Base-by-base conservation (phyloP, 2,888 invertebrate species). In the Eledona agricola region DNA sequence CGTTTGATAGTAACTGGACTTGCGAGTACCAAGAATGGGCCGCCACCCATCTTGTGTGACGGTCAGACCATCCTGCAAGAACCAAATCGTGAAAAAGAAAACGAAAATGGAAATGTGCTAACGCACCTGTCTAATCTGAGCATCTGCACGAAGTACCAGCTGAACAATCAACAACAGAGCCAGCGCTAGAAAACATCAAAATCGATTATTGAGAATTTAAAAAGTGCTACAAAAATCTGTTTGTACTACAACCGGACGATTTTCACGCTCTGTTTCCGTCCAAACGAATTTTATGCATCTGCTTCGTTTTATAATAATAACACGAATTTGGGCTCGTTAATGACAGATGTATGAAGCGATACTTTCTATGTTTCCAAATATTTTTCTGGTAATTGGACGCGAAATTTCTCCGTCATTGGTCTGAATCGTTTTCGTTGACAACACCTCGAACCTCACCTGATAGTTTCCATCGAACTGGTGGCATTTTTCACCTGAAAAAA, bases 21-120 rank as follows among this genome's bases (percentile, higher is more conserved):
- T 38, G 2, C 32, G 38, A 22, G 63, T 64, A 6, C 82, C 80
- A 5, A 84, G 68, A 11, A 84, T 83, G 22, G 84, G 84, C 57
- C 83, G 74, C 84, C 84, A 84, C 26, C 84, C 84, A 62, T 83
- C 80, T 66, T 83, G 81, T 29, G 81, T 79, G 64, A 79, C 72
- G 57, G 81, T 78, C 58, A 80, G 64, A 1, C 69, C 58, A 31
- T 74, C 70, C 72, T 75, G 5, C 10, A 20, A 19, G 20, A 40
- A 28, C 26, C 17, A 10, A 19, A 5, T 2, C 12, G 12, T 17
- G n/a, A 10, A 38, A n/a, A 16, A 16, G n/a, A 40, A 9, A 28
- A 28, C 6, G n/a, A 16, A 40, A 17, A 28, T 10, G 7, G n/a
- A n/a, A 4, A 17, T 11, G 26, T 3, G 3, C 9, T 11, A 31